phyloP scores from a whole-genome alignment of 1,140 invertebrate genomes.

The Rhyzopertha dominica region DNA sequence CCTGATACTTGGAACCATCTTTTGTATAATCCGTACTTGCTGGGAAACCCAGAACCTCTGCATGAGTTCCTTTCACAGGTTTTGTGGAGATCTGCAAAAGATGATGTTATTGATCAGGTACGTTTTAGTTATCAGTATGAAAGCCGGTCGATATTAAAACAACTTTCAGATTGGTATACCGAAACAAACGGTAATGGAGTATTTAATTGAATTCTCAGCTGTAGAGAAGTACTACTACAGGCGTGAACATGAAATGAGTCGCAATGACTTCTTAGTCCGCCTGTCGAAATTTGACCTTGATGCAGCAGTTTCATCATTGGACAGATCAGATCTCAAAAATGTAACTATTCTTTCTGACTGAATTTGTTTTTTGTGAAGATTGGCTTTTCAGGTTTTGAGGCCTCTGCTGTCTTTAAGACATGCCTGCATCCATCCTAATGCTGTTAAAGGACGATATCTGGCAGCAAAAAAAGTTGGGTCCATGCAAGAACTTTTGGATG shows the following conservation, averaged over 20 bases:
- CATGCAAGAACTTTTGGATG: conserved; percentile 63
- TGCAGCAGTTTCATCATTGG: conserved; percentile 33
- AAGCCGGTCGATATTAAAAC: background rate
- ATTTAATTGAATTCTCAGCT: conserved; percentile 49
- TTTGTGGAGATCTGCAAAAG: conserved; percentile 67
- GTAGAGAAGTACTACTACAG: conserved; percentile 53
- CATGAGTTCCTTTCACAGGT: conserved; percentile 53
- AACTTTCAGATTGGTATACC: conserved; percentile 47
- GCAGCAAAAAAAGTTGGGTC: conserved; percentile 57
- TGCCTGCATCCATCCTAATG: conserved; percentile 69
- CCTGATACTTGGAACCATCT: conserved; percentile 52
- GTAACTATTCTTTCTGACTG: conserved; percentile 19
- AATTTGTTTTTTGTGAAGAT: conserved; percentile 10
- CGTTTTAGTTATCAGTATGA: conserved; percentile 1
- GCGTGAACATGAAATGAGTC: conserved; percentile 45
- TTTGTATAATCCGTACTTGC: conserved; percentile 53
- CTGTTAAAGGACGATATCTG: conserved; percentile 55
- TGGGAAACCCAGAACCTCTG: conserved; percentile 48
- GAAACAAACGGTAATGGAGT: conserved; percentile 44
- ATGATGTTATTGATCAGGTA: conserved; percentile 54
- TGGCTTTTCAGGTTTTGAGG: conserved; percentile 49
- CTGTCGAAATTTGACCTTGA: conserved; percentile 29
- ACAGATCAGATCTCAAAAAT: conserved; percentile 36
- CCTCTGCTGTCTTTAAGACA: conserved; percentile 65
- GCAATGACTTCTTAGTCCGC: conserved; percentile 32